Percentiles rank a stretch among this genome's conserved stretches.
phyloP scores from a whole-genome alignment of 2,797 vertebrate genomes.

The Sebastes steindachneri region DNA sequence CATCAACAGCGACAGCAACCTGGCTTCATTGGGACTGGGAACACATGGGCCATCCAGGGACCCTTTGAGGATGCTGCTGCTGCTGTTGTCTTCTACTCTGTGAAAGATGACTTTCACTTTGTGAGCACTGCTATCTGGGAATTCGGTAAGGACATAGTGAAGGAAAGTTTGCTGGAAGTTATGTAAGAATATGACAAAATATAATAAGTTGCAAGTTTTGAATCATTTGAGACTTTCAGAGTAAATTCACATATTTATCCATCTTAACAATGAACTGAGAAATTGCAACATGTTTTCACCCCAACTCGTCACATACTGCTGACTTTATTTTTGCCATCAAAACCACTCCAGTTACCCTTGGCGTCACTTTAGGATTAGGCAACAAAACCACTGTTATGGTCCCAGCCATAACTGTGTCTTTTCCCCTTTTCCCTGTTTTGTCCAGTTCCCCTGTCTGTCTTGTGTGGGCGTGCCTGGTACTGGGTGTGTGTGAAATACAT shows the following conservation, averaged over 20 bases:
- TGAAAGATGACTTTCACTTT: background rate
- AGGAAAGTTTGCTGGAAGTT: background rate
- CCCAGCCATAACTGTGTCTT: no score
- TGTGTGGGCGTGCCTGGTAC: no score
- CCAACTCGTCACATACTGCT: no score
- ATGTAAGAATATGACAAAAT: background rate
- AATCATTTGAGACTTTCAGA: background rate
- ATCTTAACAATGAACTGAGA: background rate
- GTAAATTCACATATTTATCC: background rate
- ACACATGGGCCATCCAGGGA: background rate
- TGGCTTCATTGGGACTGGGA: constrained; percentile 16
- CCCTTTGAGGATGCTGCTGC: constrained; percentile 2
- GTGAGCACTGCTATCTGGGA: background rate
- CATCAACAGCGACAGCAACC: constrained; percentile 33
- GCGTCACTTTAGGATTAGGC: no score
- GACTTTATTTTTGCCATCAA: no score
- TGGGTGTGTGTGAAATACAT: no score
- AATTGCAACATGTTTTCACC: background rate
- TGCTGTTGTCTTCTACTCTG: background rate
- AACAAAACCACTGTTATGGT: no score
- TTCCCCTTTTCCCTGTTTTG: no score
- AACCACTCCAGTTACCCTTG: no score
- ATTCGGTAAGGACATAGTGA: background rate
- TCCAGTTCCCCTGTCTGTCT: no score
- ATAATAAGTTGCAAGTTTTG: background rate